phyloP scores from a whole-genome alignment of 2,113 vertebrate genomes.

The Trinectes maculatus region DNA sequence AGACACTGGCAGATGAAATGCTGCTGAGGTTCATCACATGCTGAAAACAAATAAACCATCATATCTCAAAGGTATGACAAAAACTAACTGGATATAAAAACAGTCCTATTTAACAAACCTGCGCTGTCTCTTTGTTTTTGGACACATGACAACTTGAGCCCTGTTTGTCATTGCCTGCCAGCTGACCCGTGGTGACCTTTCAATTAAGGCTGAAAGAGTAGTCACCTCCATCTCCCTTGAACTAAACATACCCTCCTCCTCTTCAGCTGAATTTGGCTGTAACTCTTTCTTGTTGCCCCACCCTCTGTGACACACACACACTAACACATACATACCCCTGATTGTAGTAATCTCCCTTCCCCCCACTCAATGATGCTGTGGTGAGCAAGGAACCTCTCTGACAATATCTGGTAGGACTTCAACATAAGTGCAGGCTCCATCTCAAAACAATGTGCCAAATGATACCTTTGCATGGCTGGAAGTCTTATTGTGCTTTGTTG shows the following conservation, averaged over 20 bases:
- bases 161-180: conserved; percentile 47
- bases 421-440: conserved; percentile 56
- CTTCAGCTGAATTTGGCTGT: conserved; percentile 38
- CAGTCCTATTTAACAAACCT: conserved; percentile 29
- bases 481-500: conserved; percentile 11
- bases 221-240: conserved; percentile 9
- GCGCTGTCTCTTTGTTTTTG: neutral
- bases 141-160: conserved; percentile 16
- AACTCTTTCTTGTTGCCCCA: conserved; percentile 58
- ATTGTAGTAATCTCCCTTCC: conserved; percentile 51
- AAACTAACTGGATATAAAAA: conserved; percentile 11
- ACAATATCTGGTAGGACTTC: conserved; percentile 60
- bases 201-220: conserved; percentile 63
- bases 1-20: conserved; percentile 1
- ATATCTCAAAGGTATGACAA: conserved; percentile 27
- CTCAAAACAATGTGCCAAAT: conserved; percentile 45
- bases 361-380: conserved; percentile 44
- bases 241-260: conserved; percentile 46
- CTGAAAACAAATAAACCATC: conserved; percentile 25
- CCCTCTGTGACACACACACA: conserved; percentile 44
- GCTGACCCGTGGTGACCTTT: conserved; percentile 61
- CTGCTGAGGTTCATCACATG: neutral
- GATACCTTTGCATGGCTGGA: conserved; percentile 28
- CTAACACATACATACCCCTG: conserved; percentile 49
- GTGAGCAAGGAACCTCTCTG: conserved; percentile 45